Percentiles rank a stretch among this genome's conserved stretches.
Conservation (phyloP, 2,113 vertebrate species). For the Mustelus asterias region DNA sequence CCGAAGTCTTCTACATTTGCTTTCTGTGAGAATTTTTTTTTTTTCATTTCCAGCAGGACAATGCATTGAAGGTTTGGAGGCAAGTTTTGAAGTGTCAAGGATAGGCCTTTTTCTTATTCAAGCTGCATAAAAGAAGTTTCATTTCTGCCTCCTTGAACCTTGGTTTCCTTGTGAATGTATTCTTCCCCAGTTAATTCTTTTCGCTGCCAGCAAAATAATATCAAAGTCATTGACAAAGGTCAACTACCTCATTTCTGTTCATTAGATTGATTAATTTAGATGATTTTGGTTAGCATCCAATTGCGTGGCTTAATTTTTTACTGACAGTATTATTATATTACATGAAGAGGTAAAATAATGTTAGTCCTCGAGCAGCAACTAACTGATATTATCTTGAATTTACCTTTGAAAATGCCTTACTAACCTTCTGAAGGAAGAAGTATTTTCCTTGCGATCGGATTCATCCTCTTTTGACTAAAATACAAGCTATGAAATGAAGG, state of each 20-base stretch:
- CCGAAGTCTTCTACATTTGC: background rate
- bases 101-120: background rate
- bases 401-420: background rate
- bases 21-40: background rate
- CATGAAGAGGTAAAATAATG: constrained; percentile 5
- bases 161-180: constrained; percentile 15
- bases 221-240: constrained; percentile 20
- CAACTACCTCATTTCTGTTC: constrained; percentile 31
- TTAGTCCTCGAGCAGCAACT: background rate
- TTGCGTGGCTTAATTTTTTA: constrained; percentile 23
- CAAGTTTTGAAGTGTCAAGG: background rate
- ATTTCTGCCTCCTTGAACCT: constrained; percentile 14
- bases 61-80: background rate
- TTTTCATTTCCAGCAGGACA: background rate
- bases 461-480: background rate
- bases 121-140: background rate
- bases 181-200: constrained; percentile 25
- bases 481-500: background rate
- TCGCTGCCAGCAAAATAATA: constrained; percentile 17
- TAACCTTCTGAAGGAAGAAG: background rate
- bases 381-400: constrained; percentile 18
- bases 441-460: background rate
- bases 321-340: constrained; percentile 23
- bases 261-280: constrained; percentile 28
- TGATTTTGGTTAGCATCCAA: constrained; percentile 27